Base-by-base conservation (phyloP, 2,113 vertebrate species). In the Galemys pyrenaicus region DNA sequence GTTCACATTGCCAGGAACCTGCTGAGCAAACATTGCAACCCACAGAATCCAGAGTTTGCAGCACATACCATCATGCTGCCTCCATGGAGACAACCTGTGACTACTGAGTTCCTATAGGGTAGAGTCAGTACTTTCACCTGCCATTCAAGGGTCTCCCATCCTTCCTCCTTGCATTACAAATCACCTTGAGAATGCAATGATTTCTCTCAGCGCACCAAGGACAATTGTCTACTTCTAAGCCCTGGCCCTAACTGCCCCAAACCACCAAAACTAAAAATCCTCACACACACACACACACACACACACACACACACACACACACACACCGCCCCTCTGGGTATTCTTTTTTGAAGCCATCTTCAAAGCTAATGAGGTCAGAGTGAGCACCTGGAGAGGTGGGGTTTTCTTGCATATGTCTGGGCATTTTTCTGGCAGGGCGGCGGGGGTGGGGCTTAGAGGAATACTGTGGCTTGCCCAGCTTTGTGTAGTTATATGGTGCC, bases 261-360 rank as follows among this genome's bases (percentile, higher is more conserved):
- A n/a, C n/a, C n/a, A n/a, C n/a, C n/a, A 54, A 68, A 62, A 62
- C 65, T 46, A 26, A 5, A 39, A 64, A 12, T 71, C 62, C n/a
- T 9, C 54, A 28, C 10, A 26, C 35, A 67, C 15, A 54, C 0
- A 35, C 60, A 67, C 24, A 28, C 35, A n/a, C 58, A 70, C 28
- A 90, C 24, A 79, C 39, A 81, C 9, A n/a, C 35, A 37, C 30
- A 28, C 35, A n/a, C 58, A 70, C 28, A 90, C 24, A 79, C 46
- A 81, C 9, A 32, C 35, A 39, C 30, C 9, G 9, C 37, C 87
- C 93, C 24, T 89, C 28, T 20, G 19, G 35, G 58, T 60, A 22
- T 37, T 94, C 49, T 94, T n/a, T 74, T 91, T 60, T 85, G 32
- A 90, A 68, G 28, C 67, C 37, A 68, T 84, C 74, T 79, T 65